Base-by-base conservation (phyloP, 2,797 vertebrate species). In the Pseudotriccus pelzelni region DNA sequence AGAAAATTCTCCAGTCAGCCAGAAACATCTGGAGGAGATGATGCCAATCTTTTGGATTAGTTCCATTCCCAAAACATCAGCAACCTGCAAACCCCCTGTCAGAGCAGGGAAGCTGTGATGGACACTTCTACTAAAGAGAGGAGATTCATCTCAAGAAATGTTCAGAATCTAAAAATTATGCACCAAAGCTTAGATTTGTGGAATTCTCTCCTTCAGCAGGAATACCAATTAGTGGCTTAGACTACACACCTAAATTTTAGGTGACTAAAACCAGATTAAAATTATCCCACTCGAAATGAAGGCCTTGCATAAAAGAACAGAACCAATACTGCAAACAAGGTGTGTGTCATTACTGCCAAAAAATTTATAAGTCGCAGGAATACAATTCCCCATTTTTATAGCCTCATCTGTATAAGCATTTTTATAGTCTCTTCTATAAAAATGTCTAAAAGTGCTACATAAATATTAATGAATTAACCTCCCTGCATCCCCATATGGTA, bases 391-490 rank as follows among this genome's bases (percentile, higher is more conserved):
- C 32, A 41, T 90, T 89, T 92, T 93, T 90, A 94, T 50, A 69
- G 90, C 70, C 70, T 90, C 74, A 69, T 94, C 80, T 90, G 11
- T 93, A 84, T 63, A 68, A 94, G 59, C 43, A 89, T 90, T 96
- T 94, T 94, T 93, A 93, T 67, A 77, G 81, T 21, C 46, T 34
- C 50, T 75, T 76, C 87, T 60, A 94, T 94, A 91, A 92, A 88
- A 89, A 20, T 60, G 90, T 92, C 77, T 76, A 46, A 81, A 86
- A 79, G 82, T 44, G 34, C 47, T 56, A 76, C 28, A 87, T 92
- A 95, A 96, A 94, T 89, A 95, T 87, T 93, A 95, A 93, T 90
- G 56, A 94, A 95, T 96, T 97, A 95, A 56, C 74, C 56, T 82
- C 39, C 49, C 77, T 76, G 53, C 14, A 32, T 79, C 41, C 63